Percentiles rank a stretch among this genome's conserved stretches.
Evolutionary conservation across 2,888 invertebrate genomes (phyloP).

Genomic region (Amphipoea lucens): DNA sequence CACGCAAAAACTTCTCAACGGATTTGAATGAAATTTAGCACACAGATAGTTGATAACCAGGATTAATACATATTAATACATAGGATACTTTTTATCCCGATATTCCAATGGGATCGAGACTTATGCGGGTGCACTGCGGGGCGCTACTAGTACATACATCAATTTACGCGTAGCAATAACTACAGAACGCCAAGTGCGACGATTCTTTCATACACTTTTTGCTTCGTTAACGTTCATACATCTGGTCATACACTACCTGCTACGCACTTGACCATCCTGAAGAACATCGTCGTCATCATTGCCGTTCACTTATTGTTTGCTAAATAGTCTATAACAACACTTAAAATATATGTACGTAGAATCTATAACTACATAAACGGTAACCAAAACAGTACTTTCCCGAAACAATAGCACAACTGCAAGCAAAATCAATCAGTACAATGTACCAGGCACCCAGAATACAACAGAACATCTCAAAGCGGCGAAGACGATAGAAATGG

Average conservation of each 20-base stretch:
- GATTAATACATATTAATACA: too few species aligned
- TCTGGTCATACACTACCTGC: neutral
- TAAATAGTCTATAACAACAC: neutral
- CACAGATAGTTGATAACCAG: too few species aligned
- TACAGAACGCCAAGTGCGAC: neutral
- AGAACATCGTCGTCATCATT: neutral
- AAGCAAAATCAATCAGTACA: slow-evolving; percentile 47
- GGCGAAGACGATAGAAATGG: slow-evolving; percentile 38
- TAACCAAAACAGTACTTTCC: neutral
- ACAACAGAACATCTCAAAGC: slow-evolving; percentile 46
- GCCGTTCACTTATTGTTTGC: neutral
- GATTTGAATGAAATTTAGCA: too few species aligned
- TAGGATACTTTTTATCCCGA: too few species aligned
- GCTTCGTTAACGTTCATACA: neutral
- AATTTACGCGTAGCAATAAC: neutral
- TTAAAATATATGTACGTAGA: neutral
- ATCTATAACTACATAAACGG: neutral
- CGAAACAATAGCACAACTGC: slow-evolving; percentile 23
- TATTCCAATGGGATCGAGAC: too few species aligned
- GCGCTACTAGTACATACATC: too few species aligned
- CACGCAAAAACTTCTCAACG: too few species aligned
- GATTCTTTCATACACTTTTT: neutral
- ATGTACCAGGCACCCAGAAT: slow-evolving; percentile 31
- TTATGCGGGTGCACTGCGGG: too few species aligned
- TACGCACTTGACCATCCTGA: neutral